Evolutionary conservation across 2,888 invertebrate genomes (phyloP), one percentile per base, ranked within the genome.

Genomic region (Eilema sororculum): DNA sequence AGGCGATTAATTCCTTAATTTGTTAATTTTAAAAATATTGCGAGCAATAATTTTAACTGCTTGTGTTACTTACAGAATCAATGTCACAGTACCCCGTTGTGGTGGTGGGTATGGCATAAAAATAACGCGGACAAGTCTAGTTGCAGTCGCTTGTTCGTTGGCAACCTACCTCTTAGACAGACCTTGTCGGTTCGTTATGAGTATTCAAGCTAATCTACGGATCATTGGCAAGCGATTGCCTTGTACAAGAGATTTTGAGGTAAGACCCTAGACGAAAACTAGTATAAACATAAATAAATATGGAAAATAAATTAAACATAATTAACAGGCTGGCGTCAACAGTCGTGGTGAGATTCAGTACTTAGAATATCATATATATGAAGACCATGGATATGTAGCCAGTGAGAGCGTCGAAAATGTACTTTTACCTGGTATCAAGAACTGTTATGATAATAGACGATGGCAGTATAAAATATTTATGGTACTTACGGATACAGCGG

Each of bases 161-260:
- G 98, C 97, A 0, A 96, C 97, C 0, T 89, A 96, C 75, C 95
- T 96, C 61, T 89, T 96, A 62, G 94, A 95, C 78, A 94, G 96
- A 65, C 98, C 98, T 0, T 97, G 97, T 0, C 96, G 97, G 28
- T 96, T 98, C 71, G 96, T 97, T 1, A 90, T 98, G 90, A 95
- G 97, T 28, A 93, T 98, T 69, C 97, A 97, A 82, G 96, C 96
- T 25, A 98, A 97, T 84, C 97, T 98, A 96, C 95, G 96, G 64
- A 91, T 96, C 5, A 83, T 97, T 0, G 98, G 98, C 1, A 97
- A 97, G 86, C 93, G 98, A 28, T 90, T 94, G 69, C 96, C 97
- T 0, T 93, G 95, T 64, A 95, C 94, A 9, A 91, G 95, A 8
- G 96, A 97, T 74, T 98, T 97, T 86, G 97, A 97, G 86, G 96